Evolutionary conservation across 2,113 vertebrate genomes (phyloP), one percentile per base, ranked within the genome.

Genomic region (Orthonyx spaldingii): DNA sequence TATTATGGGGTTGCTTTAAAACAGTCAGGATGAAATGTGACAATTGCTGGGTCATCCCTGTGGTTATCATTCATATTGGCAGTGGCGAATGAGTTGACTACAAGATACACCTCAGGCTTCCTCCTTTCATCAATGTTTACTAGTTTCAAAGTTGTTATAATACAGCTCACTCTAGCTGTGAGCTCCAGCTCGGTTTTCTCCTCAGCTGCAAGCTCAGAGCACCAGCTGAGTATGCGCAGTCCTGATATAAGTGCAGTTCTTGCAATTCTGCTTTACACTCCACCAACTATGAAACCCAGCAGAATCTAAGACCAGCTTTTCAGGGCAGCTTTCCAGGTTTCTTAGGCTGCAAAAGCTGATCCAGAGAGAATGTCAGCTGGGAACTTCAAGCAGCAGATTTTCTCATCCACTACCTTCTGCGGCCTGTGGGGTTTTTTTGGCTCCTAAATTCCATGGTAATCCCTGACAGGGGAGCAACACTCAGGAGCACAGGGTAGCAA

Each of bases 21-120:
- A 75, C 86, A 84, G 91, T 88, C 95, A 93, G 72, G 56, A 94
- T 94, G 91, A 96, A 96, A 97, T 93, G 95, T 92, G 72, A 71
- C 86, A 60, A 66, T 26, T 90, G 64, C 91, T 56, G 65, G 91
- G 86, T 84, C 89, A 92, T 93, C 80, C 75, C 59, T 52, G 64
- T 87, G 86, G 93, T 95, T 93, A 92, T 90, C 83, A 89, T 84
- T 96, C 93, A 92, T 56, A 75, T 6, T 41, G 83, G 47, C 55
- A 68, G 68, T 81, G 60, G 55, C 44, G 72, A 94, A 93, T 72
- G 59, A 74, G 71, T 84, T 84, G 80, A 94, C 86, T 86, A 60
- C 1, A 4, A 86, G 89, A 66, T 78, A 68, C 52, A 92, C 93
- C 81, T 59, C 93, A 92, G 86, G 86, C 83, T 84, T 84, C 53